Percentiles rank a stretch among this genome's conserved stretches.
Evolutionary conservation across 2,113 vertebrate species (phyloP).

Genomic region (Apodemus sylvaticus): DNA sequence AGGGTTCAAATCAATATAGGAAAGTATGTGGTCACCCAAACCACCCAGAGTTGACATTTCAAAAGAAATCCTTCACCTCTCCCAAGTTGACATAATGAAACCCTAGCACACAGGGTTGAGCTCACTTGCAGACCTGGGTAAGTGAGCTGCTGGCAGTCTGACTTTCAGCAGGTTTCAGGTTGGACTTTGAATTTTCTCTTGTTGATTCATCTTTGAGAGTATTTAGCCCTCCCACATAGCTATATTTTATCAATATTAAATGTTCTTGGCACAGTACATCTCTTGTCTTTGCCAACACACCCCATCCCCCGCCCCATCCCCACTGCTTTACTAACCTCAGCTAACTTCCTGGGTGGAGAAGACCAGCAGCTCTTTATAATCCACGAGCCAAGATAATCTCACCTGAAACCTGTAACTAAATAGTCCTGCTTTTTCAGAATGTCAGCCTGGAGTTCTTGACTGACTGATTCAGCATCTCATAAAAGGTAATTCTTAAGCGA

Average conservation of each 20-base stretch:
- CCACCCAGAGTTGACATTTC: not conserved
- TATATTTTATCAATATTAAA: slow-evolving; percentile 37
- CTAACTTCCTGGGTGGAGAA: not conserved
- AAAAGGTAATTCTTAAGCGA: not conserved
- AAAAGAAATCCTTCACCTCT: not conserved
- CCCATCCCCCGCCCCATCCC: accelerated
- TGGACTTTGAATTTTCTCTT: not conserved
- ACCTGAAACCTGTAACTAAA: not conserved
- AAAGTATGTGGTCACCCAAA: not conserved
- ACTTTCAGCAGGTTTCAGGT: not conserved
- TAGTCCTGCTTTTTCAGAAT: not conserved
- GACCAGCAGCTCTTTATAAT: not conserved
- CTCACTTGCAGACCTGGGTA: not conserved
- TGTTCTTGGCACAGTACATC: not conserved
- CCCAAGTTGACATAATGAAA: not conserved
- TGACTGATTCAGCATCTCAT: not conserved
- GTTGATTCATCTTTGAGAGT: not conserved
- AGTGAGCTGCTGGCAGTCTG: not conserved
- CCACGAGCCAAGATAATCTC: not conserved
- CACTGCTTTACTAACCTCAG: not conserved
- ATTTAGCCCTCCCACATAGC: not conserved
- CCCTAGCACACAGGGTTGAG: not conserved
- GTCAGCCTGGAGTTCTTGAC: not conserved
- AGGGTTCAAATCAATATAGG: not conserved
- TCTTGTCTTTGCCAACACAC: not conserved